phyloP scores from a whole-genome alignment of 2,888 invertebrate genomes.

The Volucella zonaria region DNA sequence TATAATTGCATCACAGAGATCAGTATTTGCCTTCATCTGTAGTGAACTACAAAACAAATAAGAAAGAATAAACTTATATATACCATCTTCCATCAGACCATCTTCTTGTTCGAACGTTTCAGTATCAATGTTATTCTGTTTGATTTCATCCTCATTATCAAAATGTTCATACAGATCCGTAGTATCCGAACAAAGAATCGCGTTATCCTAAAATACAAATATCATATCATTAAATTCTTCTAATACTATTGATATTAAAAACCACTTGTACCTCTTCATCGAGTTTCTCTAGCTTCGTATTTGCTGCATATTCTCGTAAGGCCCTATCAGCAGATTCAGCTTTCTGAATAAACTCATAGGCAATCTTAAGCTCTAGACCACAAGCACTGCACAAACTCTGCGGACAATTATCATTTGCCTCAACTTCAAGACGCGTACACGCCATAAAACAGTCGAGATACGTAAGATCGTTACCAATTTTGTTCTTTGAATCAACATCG shows the following conservation, averaged over 20 bases:
- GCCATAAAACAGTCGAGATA: slow-evolving; percentile 75
- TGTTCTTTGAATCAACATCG: slow-evolving; percentile 41
- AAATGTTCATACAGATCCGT: background rate
- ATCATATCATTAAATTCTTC: background rate
- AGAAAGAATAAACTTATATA: background rate
- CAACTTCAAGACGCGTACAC: slow-evolving; percentile 74
- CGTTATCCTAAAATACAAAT: slow-evolving; percentile 19
- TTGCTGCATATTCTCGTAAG: slow-evolving; percentile 54
- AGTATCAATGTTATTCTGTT: background rate
- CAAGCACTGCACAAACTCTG: slow-evolving; percentile 75
- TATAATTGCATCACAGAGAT: background rate
- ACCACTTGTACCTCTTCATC: slow-evolving; percentile 40
- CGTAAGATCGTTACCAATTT: slow-evolving; percentile 57
- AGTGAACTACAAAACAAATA: background rate
- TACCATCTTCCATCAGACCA: slow-evolving; percentile 51
- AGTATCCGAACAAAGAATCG: background rate
- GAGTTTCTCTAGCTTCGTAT: slow-evolving; percentile 49
- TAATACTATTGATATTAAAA: background rate
- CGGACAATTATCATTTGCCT: slow-evolving; percentile 62
- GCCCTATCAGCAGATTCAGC: slow-evolving; percentile 72
- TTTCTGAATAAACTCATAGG: slow-evolving; percentile 75
- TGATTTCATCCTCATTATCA: slow-evolving; percentile 16
- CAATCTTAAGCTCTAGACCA: slow-evolving; percentile 72
- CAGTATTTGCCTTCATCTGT: background rate
- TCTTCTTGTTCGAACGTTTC: slow-evolving; percentile 7